A percentile compares a stretch with the other conserved stretches of the same genome.
Evolutionary conservation across 2,797 vertebrate genomes (phyloP).

Genomic region (Cygnus olor): DNA sequence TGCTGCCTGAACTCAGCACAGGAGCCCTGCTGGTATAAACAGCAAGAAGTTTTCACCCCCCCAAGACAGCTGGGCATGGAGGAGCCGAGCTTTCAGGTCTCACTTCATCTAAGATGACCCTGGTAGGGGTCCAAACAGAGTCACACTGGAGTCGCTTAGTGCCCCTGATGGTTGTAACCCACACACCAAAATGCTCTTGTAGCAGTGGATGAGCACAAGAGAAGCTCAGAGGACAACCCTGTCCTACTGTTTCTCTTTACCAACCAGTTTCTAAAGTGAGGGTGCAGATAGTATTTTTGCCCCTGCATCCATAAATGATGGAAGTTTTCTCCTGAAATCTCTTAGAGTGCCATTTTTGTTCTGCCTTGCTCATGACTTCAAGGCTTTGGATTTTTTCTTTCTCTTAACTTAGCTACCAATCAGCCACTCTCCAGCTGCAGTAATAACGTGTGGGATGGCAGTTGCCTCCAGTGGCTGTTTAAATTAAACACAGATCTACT

Average conservation of each 20-base stretch:
- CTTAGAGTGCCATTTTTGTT: not conserved
- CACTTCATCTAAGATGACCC: not conserved
- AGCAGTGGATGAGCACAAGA: not conserved
- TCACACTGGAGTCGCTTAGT: not conserved
- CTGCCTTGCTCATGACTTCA: not conserved
- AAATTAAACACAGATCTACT: slow-evolving; percentile 6
- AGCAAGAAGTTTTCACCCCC: not conserved
- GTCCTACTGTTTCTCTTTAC: not conserved
- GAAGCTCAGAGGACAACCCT: not conserved
- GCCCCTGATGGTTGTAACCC: not conserved
- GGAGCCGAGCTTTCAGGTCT: not conserved
- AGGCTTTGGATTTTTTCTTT: not conserved
- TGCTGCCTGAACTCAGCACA: not conserved
- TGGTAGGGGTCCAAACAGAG: not conserved
- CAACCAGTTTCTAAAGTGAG: not conserved
- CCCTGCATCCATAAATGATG: not conserved
- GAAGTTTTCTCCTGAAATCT: not conserved
- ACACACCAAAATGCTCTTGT: not conserved
- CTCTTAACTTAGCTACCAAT: not conserved
- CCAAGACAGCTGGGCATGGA: not conserved
- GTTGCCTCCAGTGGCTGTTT: slow-evolving; percentile 31
- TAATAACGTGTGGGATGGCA: not conserved
- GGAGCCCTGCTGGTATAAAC: not conserved
- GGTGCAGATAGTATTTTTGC: not conserved
- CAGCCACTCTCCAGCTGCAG: not conserved